Conservation (phyloP, 2,113 vertebrate genomes). For the Nesoenas mayeri region DNA sequence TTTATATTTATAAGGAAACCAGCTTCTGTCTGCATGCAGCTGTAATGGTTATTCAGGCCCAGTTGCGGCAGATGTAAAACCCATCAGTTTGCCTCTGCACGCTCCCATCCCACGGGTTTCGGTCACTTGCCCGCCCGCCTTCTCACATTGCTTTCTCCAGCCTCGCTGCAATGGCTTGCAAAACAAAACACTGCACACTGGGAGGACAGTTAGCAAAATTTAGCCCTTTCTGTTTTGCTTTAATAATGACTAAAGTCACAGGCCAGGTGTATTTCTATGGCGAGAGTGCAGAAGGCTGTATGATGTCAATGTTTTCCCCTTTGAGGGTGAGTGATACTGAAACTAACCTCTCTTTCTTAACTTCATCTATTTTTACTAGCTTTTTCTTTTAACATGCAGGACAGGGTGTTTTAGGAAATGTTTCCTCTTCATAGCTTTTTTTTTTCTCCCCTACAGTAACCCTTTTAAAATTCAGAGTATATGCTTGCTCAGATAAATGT, state of each 20-base stretch:
- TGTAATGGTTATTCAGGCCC: neutral
- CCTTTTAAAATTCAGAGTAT: slow-evolving; percentile 53
- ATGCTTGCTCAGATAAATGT: slow-evolving; percentile 51
- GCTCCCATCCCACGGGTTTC: neutral
- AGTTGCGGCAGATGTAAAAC: neutral
- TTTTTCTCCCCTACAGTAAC: slow-evolving; percentile 12
- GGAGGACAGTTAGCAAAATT: neutral
- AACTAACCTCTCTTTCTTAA: slow-evolving; percentile 34
- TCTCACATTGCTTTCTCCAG: neutral
- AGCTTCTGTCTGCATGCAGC: neutral
- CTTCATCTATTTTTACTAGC: slow-evolving; percentile 10
- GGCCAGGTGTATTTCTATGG: neutral
- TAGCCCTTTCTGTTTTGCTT: neutral
- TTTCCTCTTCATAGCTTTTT: slow-evolving; percentile 40
- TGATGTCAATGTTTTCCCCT: neutral
- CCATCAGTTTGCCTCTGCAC: neutral
- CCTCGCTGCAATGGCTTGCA: neutral
- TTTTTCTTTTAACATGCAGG: neutral
- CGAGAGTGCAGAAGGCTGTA: neutral
- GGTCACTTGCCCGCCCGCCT: neutral
- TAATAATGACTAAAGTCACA: neutral
- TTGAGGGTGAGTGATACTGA: slow-evolving; percentile 21
- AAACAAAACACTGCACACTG: neutral
- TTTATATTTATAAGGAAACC: neutral
- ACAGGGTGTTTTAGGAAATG: slow-evolving; percentile 39